Percentiles rank a stretch among this genome's conserved stretches.
These are phyloP conservation scores for Eufriesea mexicana DNA, from an alignment of 1,140 invertebrate species.

Conservation along the genomic window DNA sequence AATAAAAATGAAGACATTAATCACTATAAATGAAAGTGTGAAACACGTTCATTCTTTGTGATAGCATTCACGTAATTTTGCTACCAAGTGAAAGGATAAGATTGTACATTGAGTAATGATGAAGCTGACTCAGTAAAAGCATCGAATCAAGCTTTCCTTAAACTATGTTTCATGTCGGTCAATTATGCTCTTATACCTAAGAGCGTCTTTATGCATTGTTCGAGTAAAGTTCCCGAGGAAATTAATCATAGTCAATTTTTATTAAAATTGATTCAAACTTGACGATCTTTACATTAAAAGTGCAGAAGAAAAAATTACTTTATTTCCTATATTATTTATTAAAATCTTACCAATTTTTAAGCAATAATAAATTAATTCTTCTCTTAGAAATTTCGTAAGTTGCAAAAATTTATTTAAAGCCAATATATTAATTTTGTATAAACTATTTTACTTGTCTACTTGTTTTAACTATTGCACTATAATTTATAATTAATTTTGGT, in stretches of 20 bases:
- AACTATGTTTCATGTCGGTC: background rate
- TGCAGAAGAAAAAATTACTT: background rate
- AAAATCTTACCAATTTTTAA: too few species aligned
- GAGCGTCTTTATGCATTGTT: slow-evolving; percentile 16
- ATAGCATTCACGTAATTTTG: background rate
- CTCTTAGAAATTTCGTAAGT: too few species aligned
- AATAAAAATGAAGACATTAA: background rate
- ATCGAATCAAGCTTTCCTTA: background rate
- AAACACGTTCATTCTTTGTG: background rate
- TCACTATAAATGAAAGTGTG: background rate
- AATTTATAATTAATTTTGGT: background rate
- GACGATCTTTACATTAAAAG: too few species aligned
- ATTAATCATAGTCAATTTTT: slow-evolving; percentile 20
- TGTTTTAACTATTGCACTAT: background rate
- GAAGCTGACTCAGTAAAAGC: background rate
- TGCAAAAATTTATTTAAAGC: too few species aligned
- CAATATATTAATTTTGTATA: too few species aligned
- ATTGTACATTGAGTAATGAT: background rate
- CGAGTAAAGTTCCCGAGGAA: background rate
- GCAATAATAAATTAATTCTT: too few species aligned
- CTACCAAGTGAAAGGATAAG: background rate
- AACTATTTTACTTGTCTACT: too few species aligned
- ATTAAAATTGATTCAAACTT: background rate
- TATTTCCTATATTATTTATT: background rate
- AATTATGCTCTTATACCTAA: background rate